Evolutionary conservation across 2,888 invertebrate genomes (phyloP), one percentile per base, ranked within the genome.

Genomic region (Oeneis ivallda): DNA sequence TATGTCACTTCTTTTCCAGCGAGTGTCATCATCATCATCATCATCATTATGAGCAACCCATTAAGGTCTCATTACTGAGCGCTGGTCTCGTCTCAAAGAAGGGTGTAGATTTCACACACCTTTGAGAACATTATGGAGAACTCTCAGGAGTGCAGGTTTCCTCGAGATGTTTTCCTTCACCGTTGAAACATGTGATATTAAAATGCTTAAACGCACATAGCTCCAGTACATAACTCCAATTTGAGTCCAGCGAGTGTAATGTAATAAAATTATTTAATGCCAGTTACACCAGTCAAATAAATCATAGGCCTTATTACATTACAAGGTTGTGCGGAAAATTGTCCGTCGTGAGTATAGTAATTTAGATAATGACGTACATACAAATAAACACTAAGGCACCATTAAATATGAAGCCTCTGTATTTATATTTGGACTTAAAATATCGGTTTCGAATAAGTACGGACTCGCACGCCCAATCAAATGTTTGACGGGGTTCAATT

Each of bases 211-310:
- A n/a, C n/a, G n/a, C n/a, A n/a, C n/a, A n/a, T n/a, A n/a, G n/a
- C n/a, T n/a, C n/a, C n/a, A n/a, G n/a, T n/a, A n/a, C n/a, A n/a
- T n/a, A n/a, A n/a, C n/a, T n/a, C n/a, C n/a, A n/a, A n/a, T n/a
- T n/a, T n/a, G n/a, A n/a, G n/a, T n/a, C n/a, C n/a, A n/a, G n/a
- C n/a, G n/a, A n/a, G n/a, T n/a, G n/a, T n/a, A n/a, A n/a, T n/a
- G n/a, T n/a, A 50, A 11, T 19, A 57, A 57, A 57, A 26, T 75
- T 73, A 72, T 76, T 74, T 79, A 78, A 77, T 79, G 74, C 75
- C 72, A 19, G 17, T 11, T 41, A 45, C 26, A 34, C 15, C 6
- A 47, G 64, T 47, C 37, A 49, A 57, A 62, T 62, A 56, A 56
- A 65, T 61, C 49, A 61, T 43, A 19, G 60, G 39, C 34, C 58